Base-by-base conservation (phyloP, 1,140 invertebrate genomes). In the Drosophila repletoides region DNA sequence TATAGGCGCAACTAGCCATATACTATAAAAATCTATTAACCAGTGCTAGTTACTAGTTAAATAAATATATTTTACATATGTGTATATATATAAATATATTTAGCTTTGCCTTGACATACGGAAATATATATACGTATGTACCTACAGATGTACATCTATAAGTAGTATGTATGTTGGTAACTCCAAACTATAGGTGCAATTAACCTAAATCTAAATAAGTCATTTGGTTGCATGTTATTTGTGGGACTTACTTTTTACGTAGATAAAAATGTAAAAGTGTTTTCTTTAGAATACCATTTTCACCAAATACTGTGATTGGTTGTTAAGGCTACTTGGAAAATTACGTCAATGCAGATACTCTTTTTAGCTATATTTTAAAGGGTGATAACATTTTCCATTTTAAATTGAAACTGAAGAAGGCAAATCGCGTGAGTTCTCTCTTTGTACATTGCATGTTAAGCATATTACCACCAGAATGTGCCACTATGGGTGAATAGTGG, bases 121-220 rank as follows among this genome's bases (percentile, higher is more conserved):
- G 14, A 38, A 40, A 28, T 7, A 5, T 38, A 19, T 10, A 5
- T 14, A 36, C 28, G n/a, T 14, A 22, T 22, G n/a, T 5, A 28
- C 19, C 15, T 36, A 19, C 34, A n/a, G n/a, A 19, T 21, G 43
- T 43, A 7, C 6, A 29, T 36, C 9, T 43, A 36, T 28, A 43
- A 41, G 21, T 19, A 21, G 12, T 46, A 15, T n/a, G 26, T 21
- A 26, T 31, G 24, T 45, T 45, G 40, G 36, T 38, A 46, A 29
- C 34, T 17, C 24, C 43, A 65, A 65, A 64, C 49, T 56, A 41
- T 48, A 48, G 34, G 29, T 36, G 66, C 60, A 65, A 69, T 65
- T 69, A 69, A 69, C 66, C 66, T 65, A 69, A 65, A 69, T 69
- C 59, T 48, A 63, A 68, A 68, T 63, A 46, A 19, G 28, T n/a